Evolutionary conservation across 2,888 invertebrate species (phyloP).

Genomic region (Miltochrista miniata): DNA sequence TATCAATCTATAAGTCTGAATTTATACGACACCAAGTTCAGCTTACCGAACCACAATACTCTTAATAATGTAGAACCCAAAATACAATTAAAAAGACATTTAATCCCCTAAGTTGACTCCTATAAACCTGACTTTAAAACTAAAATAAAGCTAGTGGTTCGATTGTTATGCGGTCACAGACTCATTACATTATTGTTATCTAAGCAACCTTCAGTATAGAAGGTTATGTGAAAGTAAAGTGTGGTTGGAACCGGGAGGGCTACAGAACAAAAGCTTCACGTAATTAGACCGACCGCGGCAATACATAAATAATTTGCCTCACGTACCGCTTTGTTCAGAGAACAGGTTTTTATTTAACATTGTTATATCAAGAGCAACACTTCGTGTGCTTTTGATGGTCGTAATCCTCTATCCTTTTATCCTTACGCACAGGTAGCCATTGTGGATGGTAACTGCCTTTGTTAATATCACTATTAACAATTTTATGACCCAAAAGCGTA

Average conservation of each 20-base stretch:
- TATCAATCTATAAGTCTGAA: no score
- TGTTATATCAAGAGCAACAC: constrained; percentile 77
- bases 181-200: constrained; percentile 72
- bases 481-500: constrained; percentile 32
- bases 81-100: constrained; percentile 6
- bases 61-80: no score
- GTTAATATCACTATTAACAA: constrained; percentile 44
- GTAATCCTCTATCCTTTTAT: constrained; percentile 67
- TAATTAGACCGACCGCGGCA: constrained; percentile 81
- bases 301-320: constrained; percentile 83
- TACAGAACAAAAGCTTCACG: constrained; percentile 78
- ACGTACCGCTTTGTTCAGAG: constrained; percentile 78
- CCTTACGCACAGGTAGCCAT: constrained; percentile 46
- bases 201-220: constrained; percentile 48
- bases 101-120: constrained; percentile 10
- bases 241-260: constrained; percentile 56
- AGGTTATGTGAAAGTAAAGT: constrained; percentile 56
- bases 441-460: constrained; percentile 38
- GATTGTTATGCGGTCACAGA: constrained; percentile 53
- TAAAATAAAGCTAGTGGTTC: constrained; percentile 52
- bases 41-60: no score
- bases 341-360: constrained; percentile 79
- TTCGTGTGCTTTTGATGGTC: constrained; percentile 69
- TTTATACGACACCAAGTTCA: no score
- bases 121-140: constrained; percentile 23